Evolutionary conservation across 2,888 invertebrate genomes (phyloP).

Genomic region (Cosmorhoe ocellata): DNA sequence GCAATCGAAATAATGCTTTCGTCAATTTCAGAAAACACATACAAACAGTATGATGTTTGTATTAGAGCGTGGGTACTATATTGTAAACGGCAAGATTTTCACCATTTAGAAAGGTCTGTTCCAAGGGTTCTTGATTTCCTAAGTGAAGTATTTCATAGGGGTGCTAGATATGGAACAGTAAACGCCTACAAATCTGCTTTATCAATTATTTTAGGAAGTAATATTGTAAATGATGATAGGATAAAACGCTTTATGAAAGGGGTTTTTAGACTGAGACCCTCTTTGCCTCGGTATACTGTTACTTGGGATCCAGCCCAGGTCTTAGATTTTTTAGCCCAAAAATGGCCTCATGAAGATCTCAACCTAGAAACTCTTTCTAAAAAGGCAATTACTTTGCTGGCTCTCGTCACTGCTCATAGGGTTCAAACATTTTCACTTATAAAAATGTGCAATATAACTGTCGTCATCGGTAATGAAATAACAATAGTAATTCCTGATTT

Average conservation of each 20-base stretch:
- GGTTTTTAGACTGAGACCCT: not conserved
- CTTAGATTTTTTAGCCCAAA: no score
- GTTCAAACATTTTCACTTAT: no score
- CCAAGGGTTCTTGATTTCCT: conserved; percentile 18
- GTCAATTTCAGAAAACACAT: conserved; percentile 12
- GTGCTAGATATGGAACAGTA: conserved; percentile 12
- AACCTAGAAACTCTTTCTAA: no score
- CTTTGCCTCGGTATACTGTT: no score
- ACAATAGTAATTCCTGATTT: no score
- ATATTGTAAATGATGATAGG: conserved; percentile 4
- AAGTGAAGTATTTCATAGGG: not conserved
- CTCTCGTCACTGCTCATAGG: no score
- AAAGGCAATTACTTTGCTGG: no score
- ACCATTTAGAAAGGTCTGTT: conserved; percentile 6
- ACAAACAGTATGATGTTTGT: conserved; percentile 20
- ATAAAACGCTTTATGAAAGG: conserved; percentile 21
- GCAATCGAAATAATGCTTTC: conserved; percentile 22
- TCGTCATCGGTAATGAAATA: no score
- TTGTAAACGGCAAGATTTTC: conserved; percentile 3
- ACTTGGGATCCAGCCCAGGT: no score
- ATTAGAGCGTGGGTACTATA: conserved; percentile 18
- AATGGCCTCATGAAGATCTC: no score
- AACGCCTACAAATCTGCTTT: conserved; percentile 16
- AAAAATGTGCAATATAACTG: no score
- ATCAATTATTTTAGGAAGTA: conserved; percentile 2